Conservation (phyloP, 2,113 vertebrate species). For the Melanostigma gelatinosum region DNA sequence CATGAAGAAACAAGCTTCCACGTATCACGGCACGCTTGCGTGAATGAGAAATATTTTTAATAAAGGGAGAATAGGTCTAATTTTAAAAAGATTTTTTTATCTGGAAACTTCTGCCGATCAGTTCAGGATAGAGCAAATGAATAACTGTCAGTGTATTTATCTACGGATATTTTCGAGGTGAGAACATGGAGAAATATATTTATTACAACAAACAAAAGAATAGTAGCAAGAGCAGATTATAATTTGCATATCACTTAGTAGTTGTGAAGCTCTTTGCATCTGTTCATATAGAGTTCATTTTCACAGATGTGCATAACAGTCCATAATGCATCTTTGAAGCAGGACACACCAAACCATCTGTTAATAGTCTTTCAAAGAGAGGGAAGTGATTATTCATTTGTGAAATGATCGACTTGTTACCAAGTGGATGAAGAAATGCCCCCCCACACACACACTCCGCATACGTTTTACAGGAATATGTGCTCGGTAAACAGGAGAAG, state of each 20-base stretch:
- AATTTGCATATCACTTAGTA: constrained; percentile 40
- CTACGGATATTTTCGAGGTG: background rate
- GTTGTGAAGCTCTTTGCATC: constrained; percentile 4
- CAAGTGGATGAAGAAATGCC: constrained; percentile 70
- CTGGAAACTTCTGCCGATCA: background rate
- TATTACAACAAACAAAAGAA: background rate
- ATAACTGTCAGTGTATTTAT: background rate
- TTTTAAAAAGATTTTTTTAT: background rate
- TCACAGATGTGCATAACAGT: constrained; percentile 25
- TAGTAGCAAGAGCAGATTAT: background rate
- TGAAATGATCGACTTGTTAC: constrained; percentile 72
- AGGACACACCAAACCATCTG: constrained; percentile 52
- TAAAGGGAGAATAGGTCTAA: background rate
- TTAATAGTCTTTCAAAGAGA: constrained; percentile 74
- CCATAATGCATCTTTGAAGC: constrained; percentile 62
- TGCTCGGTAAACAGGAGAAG: constrained; percentile 57
- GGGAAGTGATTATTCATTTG: constrained; percentile 70
- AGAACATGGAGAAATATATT: background rate
- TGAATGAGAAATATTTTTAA: background rate
- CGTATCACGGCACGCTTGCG: constrained; percentile 12
- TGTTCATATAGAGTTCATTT: background rate
- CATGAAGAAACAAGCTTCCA: constrained; percentile 16
- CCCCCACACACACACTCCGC: constrained; percentile 41
- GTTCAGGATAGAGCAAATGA: background rate
- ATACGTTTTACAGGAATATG: constrained; percentile 46